phyloP scores from a whole-genome alignment of 2,797 vertebrate species.

The Decapterus maruadsi region DNA sequence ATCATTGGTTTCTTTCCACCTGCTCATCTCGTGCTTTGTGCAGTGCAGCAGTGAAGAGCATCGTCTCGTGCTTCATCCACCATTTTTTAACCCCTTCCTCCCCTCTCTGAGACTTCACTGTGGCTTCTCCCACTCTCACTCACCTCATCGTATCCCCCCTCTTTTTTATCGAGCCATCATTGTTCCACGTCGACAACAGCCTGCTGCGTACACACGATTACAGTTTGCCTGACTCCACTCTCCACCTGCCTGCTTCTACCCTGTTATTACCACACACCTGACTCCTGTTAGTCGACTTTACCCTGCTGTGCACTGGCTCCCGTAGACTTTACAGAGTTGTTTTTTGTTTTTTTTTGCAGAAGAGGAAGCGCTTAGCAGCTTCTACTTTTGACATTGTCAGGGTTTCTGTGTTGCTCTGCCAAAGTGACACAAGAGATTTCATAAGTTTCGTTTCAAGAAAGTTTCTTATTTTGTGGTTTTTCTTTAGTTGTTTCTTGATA shows the following conservation, averaged over 20 bases:
- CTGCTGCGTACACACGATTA: slow-evolving; percentile 55
- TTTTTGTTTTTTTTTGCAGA: slow-evolving; percentile 12
- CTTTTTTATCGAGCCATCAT: slow-evolving; percentile 26
- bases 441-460: neutral
- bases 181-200: slow-evolving; percentile 35
- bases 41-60: slow-evolving; percentile 70
- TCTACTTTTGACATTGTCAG: slow-evolving; percentile 17
- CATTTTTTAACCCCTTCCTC: slow-evolving; percentile 3
- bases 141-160: slow-evolving; percentile 8
- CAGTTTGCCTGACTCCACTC: slow-evolving; percentile 68
- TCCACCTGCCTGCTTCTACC: slow-evolving; percentile 78
- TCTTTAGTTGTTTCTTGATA: neutral
- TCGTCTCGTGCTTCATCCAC: slow-evolving; percentile 58
- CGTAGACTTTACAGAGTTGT: slow-evolving; percentile 33
- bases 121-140: slow-evolving; percentile 49
- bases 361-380: slow-evolving; percentile 11
- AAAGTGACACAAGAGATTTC: neutral
- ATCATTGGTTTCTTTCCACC: slow-evolving; percentile 50
- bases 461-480: neutral
- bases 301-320: slow-evolving; percentile 62
- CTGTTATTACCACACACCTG: slow-evolving; percentile 45
- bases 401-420: neutral
- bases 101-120: slow-evolving; percentile 50
- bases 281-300: slow-evolving; percentile 39
- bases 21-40: slow-evolving; percentile 64